Base-by-base conservation (phyloP, 2,113 vertebrate genomes). In the Hucho hucho region DNA sequence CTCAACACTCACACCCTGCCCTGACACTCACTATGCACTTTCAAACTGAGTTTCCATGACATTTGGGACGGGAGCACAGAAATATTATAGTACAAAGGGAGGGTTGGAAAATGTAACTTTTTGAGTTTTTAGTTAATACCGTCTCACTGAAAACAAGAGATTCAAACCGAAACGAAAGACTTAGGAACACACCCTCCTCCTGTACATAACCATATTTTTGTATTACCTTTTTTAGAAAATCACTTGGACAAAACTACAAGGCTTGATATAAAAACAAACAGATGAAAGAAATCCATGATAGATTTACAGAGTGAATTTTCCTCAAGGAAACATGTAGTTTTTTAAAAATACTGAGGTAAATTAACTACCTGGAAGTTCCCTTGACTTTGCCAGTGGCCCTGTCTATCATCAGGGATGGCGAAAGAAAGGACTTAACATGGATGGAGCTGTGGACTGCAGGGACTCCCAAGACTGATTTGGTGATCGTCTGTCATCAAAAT, bases 1-100 rank as follows among this genome's bases (percentile, higher is more conserved):
- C 69, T 79, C 86, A 25, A 79, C 86, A 79, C 89, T 84, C 88
- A 72, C 73, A 64, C 88, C 86, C 85, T 88, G 86, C 87, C 89
- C 90, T 90, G 85, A 88, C 86, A 89, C 92, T 87, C 90, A 92
- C 90, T 93, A 94, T 93, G 93, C 93, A 94, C 93, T 93, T 94
- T 92, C 84, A 88, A 92, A 92, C 91, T 93, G 92, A 94, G 92
- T 91, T 92, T 86, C 90, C 84, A 89, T 74, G 43, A 69, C 75
- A 90, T 88, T 90, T 82, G 84, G 87, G 88, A n/a, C 7, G 7
- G 29, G 74, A 58, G 22, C 25, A 14, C 37, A 13, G 14, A 25
- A 64, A 64, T 64, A 64, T 25, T 25, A 25, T 65, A 6, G 53
- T 20, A 56, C 58, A 61, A 7, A 61, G 83, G 87, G 89, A 90